phyloP scores from a whole-genome alignment of 1,140 invertebrate species.

The Habropoda laboriosa region DNA sequence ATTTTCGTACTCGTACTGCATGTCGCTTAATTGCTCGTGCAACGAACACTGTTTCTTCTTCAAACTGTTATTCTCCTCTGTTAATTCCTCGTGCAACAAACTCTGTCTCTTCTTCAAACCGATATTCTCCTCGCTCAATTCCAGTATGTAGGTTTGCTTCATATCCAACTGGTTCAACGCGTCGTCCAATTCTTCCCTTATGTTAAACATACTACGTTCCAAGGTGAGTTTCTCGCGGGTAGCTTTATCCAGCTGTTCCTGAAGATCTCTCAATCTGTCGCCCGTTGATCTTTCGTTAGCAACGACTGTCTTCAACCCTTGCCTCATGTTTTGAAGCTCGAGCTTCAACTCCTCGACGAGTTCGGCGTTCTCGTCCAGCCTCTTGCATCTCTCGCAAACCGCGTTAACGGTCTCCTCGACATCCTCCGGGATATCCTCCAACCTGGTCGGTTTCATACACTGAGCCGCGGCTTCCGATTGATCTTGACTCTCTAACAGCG shows the following conservation, averaged over 20 bases:
- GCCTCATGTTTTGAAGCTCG: conserved; percentile 66
- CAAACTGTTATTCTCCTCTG: conserved; percentile 70
- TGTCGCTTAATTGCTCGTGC: conserved; percentile 67
- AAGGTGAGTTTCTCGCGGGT: conserved; percentile 70
- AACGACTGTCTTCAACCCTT: conserved; percentile 61
- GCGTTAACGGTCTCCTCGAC: conserved; percentile 63
- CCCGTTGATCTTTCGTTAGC: conserved; percentile 63
- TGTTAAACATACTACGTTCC: conserved; percentile 73
- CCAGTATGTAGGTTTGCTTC: conserved; percentile 52
- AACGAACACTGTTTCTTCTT: no score
- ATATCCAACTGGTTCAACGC: conserved; percentile 56
- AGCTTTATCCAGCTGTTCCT: conserved; percentile 59
- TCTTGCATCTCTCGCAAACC: conserved; percentile 67
- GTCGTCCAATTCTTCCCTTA: conserved; percentile 72
- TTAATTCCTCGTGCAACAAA: conserved; percentile 68
- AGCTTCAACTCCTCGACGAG: conserved; percentile 70
- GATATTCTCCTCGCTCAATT: conserved; percentile 62
- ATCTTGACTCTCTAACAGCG: conserved; percentile 53
- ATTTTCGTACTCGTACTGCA: conserved; percentile 71
- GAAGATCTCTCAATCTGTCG: conserved; percentile 64
- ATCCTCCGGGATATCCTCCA: conserved; percentile 53
- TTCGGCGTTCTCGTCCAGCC: conserved; percentile 70
- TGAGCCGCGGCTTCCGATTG: conserved; percentile 68
- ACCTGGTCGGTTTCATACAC: conserved; percentile 57
- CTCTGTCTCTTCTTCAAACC: no score